Evolutionary conservation across 2,888 invertebrate genomes (phyloP).

Genomic region (Agriopis leucophaearia): DNA sequence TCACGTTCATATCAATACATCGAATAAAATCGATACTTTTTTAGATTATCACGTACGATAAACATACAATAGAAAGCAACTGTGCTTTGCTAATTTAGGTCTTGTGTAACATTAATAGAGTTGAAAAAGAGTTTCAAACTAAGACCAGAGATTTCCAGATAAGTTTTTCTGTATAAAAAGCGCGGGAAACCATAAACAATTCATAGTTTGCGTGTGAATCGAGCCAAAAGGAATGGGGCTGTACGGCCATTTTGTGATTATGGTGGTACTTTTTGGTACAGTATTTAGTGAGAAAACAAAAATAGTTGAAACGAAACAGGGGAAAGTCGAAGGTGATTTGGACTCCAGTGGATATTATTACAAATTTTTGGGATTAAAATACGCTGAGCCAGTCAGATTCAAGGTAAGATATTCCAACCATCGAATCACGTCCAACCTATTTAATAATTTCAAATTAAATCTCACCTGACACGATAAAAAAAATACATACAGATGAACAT

Average conservation of each 20-base stretch:
- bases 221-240: slow-evolving; percentile 52
- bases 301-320: slow-evolving; percentile 70
- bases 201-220: slow-evolving; percentile 43
- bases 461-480: no score
- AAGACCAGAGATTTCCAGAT: slow-evolving; percentile 4
- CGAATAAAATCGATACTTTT: slow-evolving; percentile 22
- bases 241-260: slow-evolving; percentile 52
- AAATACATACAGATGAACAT: no score
- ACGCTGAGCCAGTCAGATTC: slow-evolving; percentile 71
- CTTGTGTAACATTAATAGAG: slow-evolving; percentile 8
- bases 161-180: slow-evolving; percentile 48
- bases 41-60: slow-evolving; percentile 38
- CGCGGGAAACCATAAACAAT: slow-evolving; percentile 38
- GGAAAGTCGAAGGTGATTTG: slow-evolving; percentile 72
- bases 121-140: slow-evolving; percentile 10
- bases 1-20: slow-evolving; percentile 40
- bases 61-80: slow-evolving; percentile 13
- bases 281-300: slow-evolving; percentile 56
- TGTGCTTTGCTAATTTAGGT: slow-evolving; percentile 8
- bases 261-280: slow-evolving; percentile 52
- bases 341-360: slow-evolving; percentile 67
- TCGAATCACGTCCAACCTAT: background rate
- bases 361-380: slow-evolving; percentile 75
- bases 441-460: no score
- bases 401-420: slow-evolving; percentile 59